Percentiles rank a stretch among this genome's conserved stretches.
Evolutionary conservation across 2,797 vertebrate genomes (phyloP).

Genomic region (Ara ararauna): DNA sequence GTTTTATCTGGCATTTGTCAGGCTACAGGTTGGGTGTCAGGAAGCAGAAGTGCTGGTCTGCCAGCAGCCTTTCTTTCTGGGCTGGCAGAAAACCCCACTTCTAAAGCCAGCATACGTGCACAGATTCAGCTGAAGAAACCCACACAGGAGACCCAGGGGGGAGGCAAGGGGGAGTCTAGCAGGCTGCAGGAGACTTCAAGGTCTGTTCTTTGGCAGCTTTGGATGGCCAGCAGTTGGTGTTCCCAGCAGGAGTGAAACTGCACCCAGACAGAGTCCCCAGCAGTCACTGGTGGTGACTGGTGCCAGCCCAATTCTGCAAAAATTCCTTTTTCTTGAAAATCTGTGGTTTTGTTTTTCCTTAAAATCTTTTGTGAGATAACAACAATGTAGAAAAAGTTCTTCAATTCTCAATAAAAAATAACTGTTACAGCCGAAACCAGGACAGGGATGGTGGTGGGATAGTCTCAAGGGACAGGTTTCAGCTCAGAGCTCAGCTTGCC

Average conservation of each 20-base stretch:
- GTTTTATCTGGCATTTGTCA: not conserved
- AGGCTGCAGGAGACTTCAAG: not conserved
- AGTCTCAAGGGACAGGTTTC: not conserved
- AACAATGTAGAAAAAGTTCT: not conserved
- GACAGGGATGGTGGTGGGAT: not conserved
- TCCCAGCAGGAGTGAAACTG: not conserved
- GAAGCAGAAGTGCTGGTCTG: not conserved
- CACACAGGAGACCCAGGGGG: not conserved
- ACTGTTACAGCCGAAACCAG: not conserved
- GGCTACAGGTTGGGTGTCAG: too few relatives aligned
- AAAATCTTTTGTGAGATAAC: not conserved
- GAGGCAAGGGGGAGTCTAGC: not conserved
- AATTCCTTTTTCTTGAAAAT: not conserved
- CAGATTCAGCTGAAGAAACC: not conserved
- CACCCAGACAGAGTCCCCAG: not conserved
- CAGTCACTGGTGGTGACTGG: too few relatives aligned
- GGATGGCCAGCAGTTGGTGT: rapidly evolving
- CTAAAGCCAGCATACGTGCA: rapidly evolving
- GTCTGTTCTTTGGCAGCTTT: not conserved
- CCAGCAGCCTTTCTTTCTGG: not conserved
- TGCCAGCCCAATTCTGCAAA: not conserved
- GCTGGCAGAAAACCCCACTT: not conserved
- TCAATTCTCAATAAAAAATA: not conserved
- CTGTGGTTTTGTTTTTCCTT: not conserved
- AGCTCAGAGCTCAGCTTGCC: not conserved